These are phyloP conservation scores for Tetramorium bicarinatum DNA, from an alignment of 2,888 invertebrate species.

Conservation along the genomic window DNA sequence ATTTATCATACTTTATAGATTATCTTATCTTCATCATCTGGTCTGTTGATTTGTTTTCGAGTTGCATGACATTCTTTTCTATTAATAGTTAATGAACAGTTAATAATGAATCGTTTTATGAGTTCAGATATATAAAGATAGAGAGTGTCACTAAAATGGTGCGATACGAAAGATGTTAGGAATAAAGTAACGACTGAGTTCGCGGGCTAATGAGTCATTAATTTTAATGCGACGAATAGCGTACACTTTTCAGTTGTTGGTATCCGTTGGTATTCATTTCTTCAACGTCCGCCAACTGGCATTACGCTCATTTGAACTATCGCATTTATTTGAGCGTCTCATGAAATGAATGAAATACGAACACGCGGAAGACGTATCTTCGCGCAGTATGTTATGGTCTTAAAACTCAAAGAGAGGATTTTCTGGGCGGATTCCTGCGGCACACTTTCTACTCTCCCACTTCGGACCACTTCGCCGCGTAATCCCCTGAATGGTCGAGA, in stretches of 20 bases:
- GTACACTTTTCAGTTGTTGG: not conserved
- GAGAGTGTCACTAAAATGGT: not conserved
- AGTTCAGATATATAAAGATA: not conserved
- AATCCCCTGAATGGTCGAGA: slow-evolving; percentile 57
- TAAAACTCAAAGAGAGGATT: slow-evolving; percentile 51
- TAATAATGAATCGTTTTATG: not conserved
- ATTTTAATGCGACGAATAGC: not conserved
- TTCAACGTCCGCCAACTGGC: not conserved
- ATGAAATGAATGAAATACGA: slow-evolving; percentile 39
- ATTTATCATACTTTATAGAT: too few relatives aligned
- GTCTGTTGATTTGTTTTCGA: not conserved
- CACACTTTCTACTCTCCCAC: slow-evolving; percentile 35
- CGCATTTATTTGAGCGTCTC: not conserved
- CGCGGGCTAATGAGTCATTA: slow-evolving; percentile 11
- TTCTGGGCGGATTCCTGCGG: slow-evolving; percentile 47
- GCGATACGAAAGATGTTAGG: not conserved
- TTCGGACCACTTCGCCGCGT: slow-evolving; percentile 39
- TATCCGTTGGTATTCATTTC: slow-evolving; percentile 6
- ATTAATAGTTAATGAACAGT: not conserved
- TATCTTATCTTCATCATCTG: not conserved
- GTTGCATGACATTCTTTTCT: not conserved
- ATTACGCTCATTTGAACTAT: slow-evolving; percentile 38
- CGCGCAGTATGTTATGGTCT: slow-evolving; percentile 24
- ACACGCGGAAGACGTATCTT: slow-evolving; percentile 21
- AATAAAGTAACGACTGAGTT: slow-evolving; percentile 14